These are phyloP conservation scores for Coranthus polyacanthus DNA, from an alignment of 2,797 vertebrate genomes.

Conservation along the genomic window DNA sequence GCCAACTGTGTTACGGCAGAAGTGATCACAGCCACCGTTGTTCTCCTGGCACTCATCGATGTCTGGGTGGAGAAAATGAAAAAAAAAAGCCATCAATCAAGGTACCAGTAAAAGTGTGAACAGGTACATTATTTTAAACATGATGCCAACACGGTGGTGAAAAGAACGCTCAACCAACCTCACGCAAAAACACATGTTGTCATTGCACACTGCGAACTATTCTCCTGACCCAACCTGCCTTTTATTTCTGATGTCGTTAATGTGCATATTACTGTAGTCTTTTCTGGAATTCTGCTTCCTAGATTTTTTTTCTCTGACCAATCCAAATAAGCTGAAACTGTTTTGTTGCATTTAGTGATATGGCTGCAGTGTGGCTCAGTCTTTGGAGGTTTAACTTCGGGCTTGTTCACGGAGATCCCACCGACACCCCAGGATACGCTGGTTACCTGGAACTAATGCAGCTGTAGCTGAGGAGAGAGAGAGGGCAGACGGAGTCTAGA, in stretches of 20 bases:
- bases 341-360: slow-evolving; percentile 1
- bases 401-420: slow-evolving; percentile 22
- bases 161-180: neutral
- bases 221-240: no score
- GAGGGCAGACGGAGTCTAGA: neutral
- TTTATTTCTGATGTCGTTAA: no score
- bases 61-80: slow-evolving; percentile 80
- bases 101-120: neutral
- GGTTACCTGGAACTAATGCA: slow-evolving; percentile 45
- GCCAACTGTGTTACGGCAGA: slow-evolving; percentile 96
- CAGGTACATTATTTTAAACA: neutral
- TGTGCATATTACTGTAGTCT: slow-evolving; percentile 3
- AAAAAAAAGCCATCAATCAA: neutral
- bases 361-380: slow-evolving; percentile 4
- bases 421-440: slow-evolving; percentile 28
- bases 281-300: no score
- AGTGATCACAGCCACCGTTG: slow-evolving; percentile 97
- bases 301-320: neutral
- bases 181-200: no score
- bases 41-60: slow-evolving; percentile 96
- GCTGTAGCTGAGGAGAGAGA: slow-evolving; percentile 11
- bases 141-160: neutral
- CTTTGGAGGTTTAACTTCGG: neutral
- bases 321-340: neutral
- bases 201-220: no score